phyloP scores from a whole-genome alignment of 2,113 vertebrate genomes.

The Gymnarchus niloticus region DNA sequence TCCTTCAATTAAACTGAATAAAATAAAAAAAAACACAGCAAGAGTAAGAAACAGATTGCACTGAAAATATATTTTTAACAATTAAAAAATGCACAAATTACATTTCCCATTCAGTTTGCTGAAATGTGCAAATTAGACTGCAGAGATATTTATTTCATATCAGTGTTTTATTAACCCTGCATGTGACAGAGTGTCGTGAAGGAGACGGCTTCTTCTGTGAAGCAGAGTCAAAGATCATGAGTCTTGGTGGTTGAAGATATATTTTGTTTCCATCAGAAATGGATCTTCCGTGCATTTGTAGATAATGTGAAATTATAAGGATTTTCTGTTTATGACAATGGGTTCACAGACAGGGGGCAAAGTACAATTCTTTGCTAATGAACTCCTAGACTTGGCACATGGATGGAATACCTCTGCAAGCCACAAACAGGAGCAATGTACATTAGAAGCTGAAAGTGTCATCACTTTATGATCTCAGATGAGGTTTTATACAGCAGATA shows the following conservation, averaged over 20 bases:
- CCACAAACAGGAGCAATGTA: neutral
- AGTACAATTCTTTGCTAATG: neutral
- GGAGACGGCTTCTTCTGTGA: neutral
- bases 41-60: too few relatives aligned
- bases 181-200: neutral
- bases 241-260: neutral
- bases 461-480: neutral
- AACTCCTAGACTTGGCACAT: neutral
- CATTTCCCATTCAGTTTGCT: neutral
- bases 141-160: neutral
- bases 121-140: neutral
- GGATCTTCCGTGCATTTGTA: neutral
- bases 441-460: neutral
- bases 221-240: neutral
- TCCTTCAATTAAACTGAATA: neutral
- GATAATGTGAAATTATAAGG: neutral
- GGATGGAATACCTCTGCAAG: neutral
- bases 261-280: neutral
- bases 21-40: neutral
- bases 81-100: neutral
- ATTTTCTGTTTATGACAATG: neutral
- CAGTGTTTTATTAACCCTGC: neutral
- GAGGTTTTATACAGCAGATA: neutral
- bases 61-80: too few relatives aligned
- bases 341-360: too few relatives aligned